Evolutionary conservation across 1,140 invertebrate genomes (phyloP).

Genomic region (Tetragonula clypearis): DNA sequence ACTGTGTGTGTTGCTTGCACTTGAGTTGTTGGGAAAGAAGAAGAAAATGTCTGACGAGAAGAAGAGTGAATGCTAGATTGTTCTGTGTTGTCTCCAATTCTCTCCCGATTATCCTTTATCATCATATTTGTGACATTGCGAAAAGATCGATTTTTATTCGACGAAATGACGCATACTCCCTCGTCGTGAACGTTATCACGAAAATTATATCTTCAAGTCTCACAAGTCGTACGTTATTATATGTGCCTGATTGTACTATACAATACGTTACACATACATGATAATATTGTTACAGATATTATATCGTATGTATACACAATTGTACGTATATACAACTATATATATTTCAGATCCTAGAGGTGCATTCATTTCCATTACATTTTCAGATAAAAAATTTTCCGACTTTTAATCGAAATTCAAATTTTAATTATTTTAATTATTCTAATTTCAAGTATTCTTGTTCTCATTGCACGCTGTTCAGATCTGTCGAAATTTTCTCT

Average conservation of each 20-base stretch:
- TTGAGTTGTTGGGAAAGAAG: constrained; percentile 28
- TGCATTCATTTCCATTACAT: too few relatives aligned
- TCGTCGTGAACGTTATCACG: background rate
- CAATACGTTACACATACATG: too few relatives aligned
- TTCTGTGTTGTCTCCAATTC: constrained; percentile 25
- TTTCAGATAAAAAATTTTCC: too few relatives aligned
- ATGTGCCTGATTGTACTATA: too few relatives aligned
- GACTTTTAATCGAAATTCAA: too few relatives aligned
- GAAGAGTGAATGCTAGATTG: constrained; percentile 28
- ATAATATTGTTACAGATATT: too few relatives aligned
- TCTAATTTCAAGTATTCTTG: background rate
- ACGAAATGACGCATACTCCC: background rate
- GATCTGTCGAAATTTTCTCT: constrained; percentile 15
- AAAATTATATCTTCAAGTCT: background rate
- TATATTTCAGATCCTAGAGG: too few relatives aligned
- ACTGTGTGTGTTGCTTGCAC: constrained; percentile 35
- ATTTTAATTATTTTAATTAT: background rate
- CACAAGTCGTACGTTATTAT: background rate
- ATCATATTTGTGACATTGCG: background rate
- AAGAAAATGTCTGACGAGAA: constrained; percentile 51
- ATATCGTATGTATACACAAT: too few relatives aligned
- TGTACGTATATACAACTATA: too few relatives aligned
- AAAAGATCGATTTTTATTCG: background rate
- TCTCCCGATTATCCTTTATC: constrained; percentile 11
- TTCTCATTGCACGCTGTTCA: constrained; percentile 16